These are phyloP conservation scores for Cynopterus sphinx DNA, from an alignment of 2,797 vertebrate genomes.

Conservation along the genomic window DNA sequence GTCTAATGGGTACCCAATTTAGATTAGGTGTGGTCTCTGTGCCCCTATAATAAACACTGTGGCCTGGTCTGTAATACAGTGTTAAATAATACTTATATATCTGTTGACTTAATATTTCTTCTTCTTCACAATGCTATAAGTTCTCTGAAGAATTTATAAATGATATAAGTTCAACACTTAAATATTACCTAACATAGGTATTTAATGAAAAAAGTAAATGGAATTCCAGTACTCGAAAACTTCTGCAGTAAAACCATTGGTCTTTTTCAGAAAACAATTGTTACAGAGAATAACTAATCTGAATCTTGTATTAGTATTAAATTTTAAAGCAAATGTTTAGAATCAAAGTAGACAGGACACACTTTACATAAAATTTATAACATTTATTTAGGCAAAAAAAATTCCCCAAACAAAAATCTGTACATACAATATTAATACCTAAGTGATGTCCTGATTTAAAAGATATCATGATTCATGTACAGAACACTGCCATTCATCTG, in stretches of 20 bases:
- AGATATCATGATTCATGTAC: conserved; percentile 62
- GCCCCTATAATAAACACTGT: not conserved
- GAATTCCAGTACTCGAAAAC: conserved; percentile 29
- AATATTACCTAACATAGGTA: not conserved
- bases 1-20: not conserved
- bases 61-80: not conserved
- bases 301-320: not conserved
- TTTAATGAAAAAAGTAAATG: conserved; percentile 41
- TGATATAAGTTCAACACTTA: not conserved
- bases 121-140: not conserved
- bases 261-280: conserved; percentile 21
- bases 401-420: conserved; percentile 54
- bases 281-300: not conserved
- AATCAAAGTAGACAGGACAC: conserved; percentile 48
- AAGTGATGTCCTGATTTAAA: conserved; percentile 67
- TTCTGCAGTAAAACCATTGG: not conserved
- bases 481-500: conserved; percentile 40
- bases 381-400: conserved; percentile 80
- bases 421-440: conserved; percentile 72
- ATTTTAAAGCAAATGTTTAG: conserved; percentile 12
- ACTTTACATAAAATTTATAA: conserved; percentile 74
- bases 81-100: not conserved
- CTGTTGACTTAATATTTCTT: conserved; percentile 6
- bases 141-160: not conserved
- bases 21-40: not conserved